A percentile compares a stretch with the other conserved stretches of the same genome.
Evolutionary conservation across 2,113 vertebrate genomes (phyloP).

Genomic region (Diphyllodes magnificus): DNA sequence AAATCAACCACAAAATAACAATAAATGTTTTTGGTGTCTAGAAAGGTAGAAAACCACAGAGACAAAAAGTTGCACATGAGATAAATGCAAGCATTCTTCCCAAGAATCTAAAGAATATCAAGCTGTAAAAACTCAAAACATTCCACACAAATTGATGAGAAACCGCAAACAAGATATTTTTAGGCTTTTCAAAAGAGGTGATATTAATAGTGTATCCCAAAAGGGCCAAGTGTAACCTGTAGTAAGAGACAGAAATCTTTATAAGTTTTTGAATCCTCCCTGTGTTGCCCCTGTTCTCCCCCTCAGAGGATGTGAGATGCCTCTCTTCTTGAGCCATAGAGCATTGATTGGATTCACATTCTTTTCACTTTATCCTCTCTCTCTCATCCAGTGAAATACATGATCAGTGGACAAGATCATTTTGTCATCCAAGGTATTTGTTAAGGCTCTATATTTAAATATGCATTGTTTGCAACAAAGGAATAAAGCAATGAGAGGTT

Average conservation of each 20-base stretch:
- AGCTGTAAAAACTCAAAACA: neutral
- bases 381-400: neutral
- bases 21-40: neutral
- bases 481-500: conserved; percentile 48
- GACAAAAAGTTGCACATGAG: neutral
- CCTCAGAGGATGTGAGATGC: neutral
- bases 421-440: neutral
- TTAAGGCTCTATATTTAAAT: conserved; percentile 49
- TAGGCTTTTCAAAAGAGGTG: neutral
- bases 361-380: neutral
- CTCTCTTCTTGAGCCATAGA: neutral
- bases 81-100: neutral
- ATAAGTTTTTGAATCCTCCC: neutral
- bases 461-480: conserved; percentile 32
- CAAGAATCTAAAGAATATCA: neutral
- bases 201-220: neutral
- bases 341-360: neutral
- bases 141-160: neutral
- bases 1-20: neutral
- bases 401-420: neutral
- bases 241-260: neutral
- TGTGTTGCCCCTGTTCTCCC: neutral
- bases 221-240: neutral
- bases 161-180: neutral
- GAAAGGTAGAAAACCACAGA: neutral